Conservation (phyloP, 2,113 vertebrate genomes). For the Riparia riparia region DNA sequence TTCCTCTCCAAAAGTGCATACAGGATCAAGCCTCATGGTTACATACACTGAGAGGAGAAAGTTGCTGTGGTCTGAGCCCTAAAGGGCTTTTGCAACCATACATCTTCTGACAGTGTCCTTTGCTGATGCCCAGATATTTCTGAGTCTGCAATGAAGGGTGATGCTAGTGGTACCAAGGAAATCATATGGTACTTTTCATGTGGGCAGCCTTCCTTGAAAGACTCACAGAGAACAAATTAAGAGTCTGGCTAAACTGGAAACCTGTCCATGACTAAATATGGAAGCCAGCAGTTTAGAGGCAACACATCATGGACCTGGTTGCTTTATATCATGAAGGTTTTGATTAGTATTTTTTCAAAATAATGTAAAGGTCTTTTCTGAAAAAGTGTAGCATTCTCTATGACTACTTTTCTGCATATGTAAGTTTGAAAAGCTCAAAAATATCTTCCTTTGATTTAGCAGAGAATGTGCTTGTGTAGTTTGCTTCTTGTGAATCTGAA, state of each 20-base stretch:
- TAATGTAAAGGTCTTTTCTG: background rate
- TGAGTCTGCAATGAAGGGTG: background rate
- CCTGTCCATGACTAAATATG: background rate
- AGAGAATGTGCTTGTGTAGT: background rate
- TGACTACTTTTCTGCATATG: background rate
- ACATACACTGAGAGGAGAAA: background rate
- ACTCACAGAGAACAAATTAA: background rate
- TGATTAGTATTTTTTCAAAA: fast-evolving
- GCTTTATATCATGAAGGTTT: background rate
- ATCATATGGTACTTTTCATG: background rate
- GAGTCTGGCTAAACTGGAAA: background rate
- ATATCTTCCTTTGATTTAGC: background rate
- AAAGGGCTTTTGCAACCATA: background rate
- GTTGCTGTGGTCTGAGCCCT: background rate
- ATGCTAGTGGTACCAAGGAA: background rate
- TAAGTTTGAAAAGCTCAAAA: background rate
- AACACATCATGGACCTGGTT: fast-evolving
- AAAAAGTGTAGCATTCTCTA: background rate
- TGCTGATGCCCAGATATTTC: background rate
- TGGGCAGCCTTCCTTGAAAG: background rate
- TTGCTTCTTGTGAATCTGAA: background rate
- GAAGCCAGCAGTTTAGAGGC: background rate
- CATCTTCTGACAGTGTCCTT: background rate
- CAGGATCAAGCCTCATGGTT: background rate
- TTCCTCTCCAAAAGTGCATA: background rate